Evolutionary conservation across 2,113 vertebrate genomes (phyloP).

Genomic region (Ploceus nigricollis): DNA sequence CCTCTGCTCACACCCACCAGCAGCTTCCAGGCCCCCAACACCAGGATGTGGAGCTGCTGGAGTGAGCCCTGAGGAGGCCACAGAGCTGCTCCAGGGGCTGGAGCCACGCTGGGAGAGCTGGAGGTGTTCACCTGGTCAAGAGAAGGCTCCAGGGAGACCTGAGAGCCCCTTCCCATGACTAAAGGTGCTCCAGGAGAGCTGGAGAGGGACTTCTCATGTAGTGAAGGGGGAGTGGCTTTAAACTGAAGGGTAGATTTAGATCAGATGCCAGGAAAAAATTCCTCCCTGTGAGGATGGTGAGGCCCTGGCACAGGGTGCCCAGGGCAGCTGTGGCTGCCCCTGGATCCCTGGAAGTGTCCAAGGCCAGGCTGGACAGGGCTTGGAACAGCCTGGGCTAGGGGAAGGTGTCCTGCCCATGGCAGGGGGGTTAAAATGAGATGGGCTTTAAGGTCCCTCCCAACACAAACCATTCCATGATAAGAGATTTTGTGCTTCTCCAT

Average conservation of each 20-base stretch:
- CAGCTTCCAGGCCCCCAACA: background rate
- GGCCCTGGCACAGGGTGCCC: background rate
- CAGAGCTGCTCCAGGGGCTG: background rate
- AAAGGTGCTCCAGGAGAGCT: background rate
- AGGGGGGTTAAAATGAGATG: accelerated
- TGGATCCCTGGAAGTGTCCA: background rate
- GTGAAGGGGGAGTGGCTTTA: background rate
- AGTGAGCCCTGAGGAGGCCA: accelerated
- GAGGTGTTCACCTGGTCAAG: background rate
- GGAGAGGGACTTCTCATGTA: too few relatives aligned
- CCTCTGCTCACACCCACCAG: background rate
- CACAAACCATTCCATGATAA: background rate
- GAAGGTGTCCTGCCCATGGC: background rate
- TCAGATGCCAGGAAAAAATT: too few relatives aligned
- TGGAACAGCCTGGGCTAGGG: accelerated
- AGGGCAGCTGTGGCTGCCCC: background rate
- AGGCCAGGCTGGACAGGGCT: accelerated
- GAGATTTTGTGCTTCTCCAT: background rate
- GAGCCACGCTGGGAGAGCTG: background rate
- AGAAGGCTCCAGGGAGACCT: background rate
- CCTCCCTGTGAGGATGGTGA: accelerated
- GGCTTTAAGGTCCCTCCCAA: background rate
- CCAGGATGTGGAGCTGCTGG: background rate
- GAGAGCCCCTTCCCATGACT: accelerated
- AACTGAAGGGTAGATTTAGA: background rate